phyloP scores from a whole-genome alignment of 2,888 invertebrate genomes.

The Agrotis ipsilon region DNA sequence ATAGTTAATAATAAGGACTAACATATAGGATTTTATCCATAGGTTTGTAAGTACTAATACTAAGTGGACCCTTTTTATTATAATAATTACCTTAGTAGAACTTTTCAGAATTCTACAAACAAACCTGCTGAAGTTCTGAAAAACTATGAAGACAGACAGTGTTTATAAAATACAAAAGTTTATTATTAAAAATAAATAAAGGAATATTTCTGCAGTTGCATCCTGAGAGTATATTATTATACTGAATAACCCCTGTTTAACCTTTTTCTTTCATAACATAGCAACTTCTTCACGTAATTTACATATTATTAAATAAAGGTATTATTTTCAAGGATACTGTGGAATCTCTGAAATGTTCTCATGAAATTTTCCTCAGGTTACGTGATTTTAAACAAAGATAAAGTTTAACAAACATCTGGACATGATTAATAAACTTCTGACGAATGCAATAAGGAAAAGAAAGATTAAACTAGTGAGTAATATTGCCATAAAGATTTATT shows the following conservation, averaged over 20 bases:
- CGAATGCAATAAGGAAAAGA: conserved; percentile 32
- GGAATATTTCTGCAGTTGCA: neutral
- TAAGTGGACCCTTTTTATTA: no score
- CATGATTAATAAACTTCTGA: conserved; percentile 43
- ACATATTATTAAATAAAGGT: conserved; percentile 32
- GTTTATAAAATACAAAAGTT: neutral
- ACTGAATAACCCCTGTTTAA: conserved; percentile 4
- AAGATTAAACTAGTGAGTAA: conserved; percentile 43
- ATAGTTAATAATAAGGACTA: no score
- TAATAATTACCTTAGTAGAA: no score
- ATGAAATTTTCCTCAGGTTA: conserved; percentile 10
- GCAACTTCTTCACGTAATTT: conserved; percentile 13
- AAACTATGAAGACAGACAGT: neutral
- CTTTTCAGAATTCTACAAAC: neutral
- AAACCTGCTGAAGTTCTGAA: no score
- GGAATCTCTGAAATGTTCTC: conserved; percentile 1
- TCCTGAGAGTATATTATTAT: neutral
- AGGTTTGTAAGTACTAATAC: no score
- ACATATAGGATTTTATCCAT: no score
- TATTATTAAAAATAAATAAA: neutral
- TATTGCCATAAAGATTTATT: conserved; percentile 11
- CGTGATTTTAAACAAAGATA: conserved; percentile 15
- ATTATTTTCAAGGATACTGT: conserved; percentile 26
- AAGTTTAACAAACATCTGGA: conserved; percentile 10
- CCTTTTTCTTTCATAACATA: conserved; percentile 10